A percentile compares a stretch with the other conserved stretches of the same genome.
These are phyloP conservation scores for Ctenopoma multispine DNA, from an alignment of 2,797 vertebrate genomes.

Conservation along the genomic window DNA sequence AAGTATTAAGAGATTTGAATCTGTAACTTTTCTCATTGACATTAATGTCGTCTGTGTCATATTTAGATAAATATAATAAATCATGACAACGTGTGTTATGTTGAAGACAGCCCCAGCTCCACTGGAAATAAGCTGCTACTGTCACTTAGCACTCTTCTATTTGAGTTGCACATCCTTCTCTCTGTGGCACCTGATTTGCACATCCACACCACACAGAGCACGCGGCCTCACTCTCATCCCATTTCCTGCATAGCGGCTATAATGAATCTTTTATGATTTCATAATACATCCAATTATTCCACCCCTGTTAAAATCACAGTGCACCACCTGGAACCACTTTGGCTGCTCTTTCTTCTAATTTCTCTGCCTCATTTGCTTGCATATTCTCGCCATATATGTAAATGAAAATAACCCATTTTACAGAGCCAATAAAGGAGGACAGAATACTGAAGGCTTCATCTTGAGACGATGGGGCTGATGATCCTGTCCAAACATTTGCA, in stretches of 20 bases:
- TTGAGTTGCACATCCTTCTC: constrained; percentile 31
- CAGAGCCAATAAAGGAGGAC: constrained; percentile 29
- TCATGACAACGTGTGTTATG: neutral
- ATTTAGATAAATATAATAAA: constrained; percentile 19
- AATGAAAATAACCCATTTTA: constrained; percentile 67
- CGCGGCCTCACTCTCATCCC: constrained; percentile 69
- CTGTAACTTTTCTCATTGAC: neutral
- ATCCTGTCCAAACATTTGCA: constrained; percentile 33
- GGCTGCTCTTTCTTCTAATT: constrained; percentile 70
- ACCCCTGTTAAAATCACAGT: constrained; percentile 74
- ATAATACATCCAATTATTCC: constrained; percentile 80
- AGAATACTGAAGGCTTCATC: constrained; percentile 41
- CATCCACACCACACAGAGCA: constrained; percentile 61
- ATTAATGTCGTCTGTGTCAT: neutral
- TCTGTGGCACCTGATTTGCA: constrained; percentile 56
- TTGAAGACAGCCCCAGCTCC: constrained; percentile 7
- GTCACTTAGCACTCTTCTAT: constrained; percentile 36
- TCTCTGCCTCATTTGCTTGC: constrained; percentile 70
- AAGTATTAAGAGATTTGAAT: neutral
- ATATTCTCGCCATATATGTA: constrained; percentile 69
- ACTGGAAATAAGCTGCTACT: constrained; percentile 38
- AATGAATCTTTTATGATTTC: constrained; percentile 84
- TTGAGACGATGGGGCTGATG: constrained; percentile 18
- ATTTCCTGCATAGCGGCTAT: constrained; percentile 72
- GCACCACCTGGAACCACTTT: constrained; percentile 81